Percentiles rank a stretch among this genome's conserved stretches.
These are phyloP conservation scores for Myocastor coypus DNA, from an alignment of 2,113 vertebrate genomes.

Conservation along the genomic window DNA sequence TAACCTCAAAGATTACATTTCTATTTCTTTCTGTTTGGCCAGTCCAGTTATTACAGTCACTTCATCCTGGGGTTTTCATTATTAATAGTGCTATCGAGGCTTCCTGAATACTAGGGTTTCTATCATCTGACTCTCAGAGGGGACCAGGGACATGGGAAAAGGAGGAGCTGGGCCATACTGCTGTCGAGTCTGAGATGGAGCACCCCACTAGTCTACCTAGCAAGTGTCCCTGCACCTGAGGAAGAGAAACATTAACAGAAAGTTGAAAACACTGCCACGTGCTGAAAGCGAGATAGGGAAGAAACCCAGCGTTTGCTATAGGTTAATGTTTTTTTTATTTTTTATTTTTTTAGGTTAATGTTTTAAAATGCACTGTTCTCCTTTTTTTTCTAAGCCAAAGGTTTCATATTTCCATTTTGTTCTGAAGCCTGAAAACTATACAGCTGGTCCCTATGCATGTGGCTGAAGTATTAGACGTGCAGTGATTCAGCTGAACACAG, in stretches of 20 bases:
- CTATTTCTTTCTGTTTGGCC: conserved; percentile 2
- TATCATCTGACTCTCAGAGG: background rate
- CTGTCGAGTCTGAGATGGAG: rapidly evolving
- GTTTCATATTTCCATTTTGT: background rate
- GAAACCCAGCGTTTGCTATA: background rate
- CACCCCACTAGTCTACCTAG: background rate
- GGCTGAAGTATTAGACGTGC: background rate
- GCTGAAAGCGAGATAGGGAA: background rate
- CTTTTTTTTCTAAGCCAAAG: background rate
- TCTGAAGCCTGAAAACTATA: background rate
- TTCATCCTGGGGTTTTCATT: background rate
- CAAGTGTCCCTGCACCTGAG: background rate
- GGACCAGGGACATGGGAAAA: background rate
- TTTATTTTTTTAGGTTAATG: conserved; percentile 26
- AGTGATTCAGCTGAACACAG: too few species aligned
- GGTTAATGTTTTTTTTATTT: conserved; percentile 27
- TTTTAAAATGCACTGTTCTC: background rate
- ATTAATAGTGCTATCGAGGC: background rate
- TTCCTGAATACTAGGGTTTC: background rate
- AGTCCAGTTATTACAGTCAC: background rate
- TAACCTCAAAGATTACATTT: conserved; percentile 3
- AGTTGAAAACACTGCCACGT: background rate
- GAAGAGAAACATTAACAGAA: background rate
- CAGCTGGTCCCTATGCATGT: background rate
- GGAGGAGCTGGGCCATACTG: rapidly evolving